Evolutionary conservation across 1,140 invertebrate species (phyloP), one percentile per base, ranked within the genome.

Genomic region (Leucophenga varia): DNA sequence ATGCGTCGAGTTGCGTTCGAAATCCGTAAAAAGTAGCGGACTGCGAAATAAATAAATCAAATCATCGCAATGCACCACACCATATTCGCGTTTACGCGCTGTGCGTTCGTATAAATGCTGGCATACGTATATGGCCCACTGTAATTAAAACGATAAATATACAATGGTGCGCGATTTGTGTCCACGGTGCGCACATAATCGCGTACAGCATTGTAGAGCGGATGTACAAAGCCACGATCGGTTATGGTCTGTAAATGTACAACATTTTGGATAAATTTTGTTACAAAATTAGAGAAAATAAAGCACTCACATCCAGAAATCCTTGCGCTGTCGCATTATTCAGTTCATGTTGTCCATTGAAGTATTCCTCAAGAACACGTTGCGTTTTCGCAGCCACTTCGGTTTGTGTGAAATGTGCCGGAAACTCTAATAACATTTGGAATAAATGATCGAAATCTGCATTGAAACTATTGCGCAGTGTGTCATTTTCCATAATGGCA

Each of bases 41-140:
- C 68, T 63, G 3, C 61, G 58, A 28, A 75, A 67, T 1, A 73
- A 34, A 38, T 75, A 75, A 19, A 75, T 55, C 3, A 74, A 40
- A 54, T 75, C 72, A 52, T 75, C 73, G 37, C 71, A 73, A 34
- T 75, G 73, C 0, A 72, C 68, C 0, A 68, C 64, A 3, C 64
- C 70, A 36, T 70, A 73, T 34, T 73, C 52, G 0, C 44, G 36
- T 2, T 21, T 43, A 0, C 54, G 40, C 31, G 40, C 38, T 57
- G 21, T 3, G 50, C 59, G 2, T 47, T 49, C 0, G 73, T 65
- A 21, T 64, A 75, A 9, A 61, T 49, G 3, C 47, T 50, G 9
- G 72, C 52, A 38, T 61, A 75, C 16, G 68, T 68, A 5, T 54
- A 10, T 0, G 54, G 36, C 2, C 73, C 73, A 1, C 39, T 35